Evolutionary conservation across 2,797 vertebrate species (phyloP).

Genomic region (Alectoris magna): DNA sequence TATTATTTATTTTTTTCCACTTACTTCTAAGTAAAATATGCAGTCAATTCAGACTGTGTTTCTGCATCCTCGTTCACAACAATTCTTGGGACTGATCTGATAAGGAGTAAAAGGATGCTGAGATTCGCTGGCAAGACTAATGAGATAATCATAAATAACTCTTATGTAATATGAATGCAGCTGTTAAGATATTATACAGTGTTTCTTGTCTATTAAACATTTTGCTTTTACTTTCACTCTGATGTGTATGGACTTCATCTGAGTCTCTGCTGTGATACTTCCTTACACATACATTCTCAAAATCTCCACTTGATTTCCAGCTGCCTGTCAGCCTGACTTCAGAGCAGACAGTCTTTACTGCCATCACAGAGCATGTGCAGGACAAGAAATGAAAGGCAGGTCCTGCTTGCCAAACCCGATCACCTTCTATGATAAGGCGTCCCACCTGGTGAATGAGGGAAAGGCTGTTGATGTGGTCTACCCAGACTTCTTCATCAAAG

Average conservation of each 20-base stretch:
- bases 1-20: not conserved
- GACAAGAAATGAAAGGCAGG: too few species aligned
- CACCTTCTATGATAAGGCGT: too few species aligned
- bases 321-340: too few species aligned
- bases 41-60: not conserved
- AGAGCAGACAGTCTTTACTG: too few species aligned
- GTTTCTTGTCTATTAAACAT: not conserved
- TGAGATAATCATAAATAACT: not conserved
- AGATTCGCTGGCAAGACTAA: not conserved
- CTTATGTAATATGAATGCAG: accelerated
- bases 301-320: not conserved
- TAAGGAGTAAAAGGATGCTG: not conserved
- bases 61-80: not conserved
- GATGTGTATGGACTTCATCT: too few species aligned
- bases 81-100: not conserved
- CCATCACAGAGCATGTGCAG: too few species aligned
- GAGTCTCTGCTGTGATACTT: not conserved
- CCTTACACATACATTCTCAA: accelerated
- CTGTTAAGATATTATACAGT: accelerated
- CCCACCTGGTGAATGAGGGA: too few species aligned
- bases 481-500: too few species aligned
- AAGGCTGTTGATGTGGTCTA: too few species aligned
- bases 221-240: not conserved
- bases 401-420: too few species aligned
- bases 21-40: accelerated